phyloP scores from a whole-genome alignment of 2,113 vertebrate genomes.

The Empidonax alnorum region DNA sequence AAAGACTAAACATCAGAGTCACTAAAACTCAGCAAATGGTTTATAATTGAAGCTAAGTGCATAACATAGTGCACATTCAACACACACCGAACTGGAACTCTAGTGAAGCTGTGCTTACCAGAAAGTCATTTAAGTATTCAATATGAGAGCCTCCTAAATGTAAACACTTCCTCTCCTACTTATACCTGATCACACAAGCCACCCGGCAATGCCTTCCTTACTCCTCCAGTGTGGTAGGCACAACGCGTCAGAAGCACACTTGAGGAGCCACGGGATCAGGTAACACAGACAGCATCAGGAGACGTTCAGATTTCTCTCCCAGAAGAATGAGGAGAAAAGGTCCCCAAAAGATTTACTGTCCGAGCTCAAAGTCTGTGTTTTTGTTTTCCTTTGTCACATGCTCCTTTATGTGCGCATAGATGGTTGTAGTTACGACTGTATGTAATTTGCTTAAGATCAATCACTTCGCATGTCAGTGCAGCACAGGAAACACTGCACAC shows the following conservation, averaged over 20 bases:
- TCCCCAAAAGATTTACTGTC: neutral
- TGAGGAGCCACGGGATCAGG: neutral
- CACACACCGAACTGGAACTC: neutral
- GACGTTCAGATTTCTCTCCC: neutral
- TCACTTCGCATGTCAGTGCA: neutral
- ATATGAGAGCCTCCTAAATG: neutral
- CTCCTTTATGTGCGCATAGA: neutral
- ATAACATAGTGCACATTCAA: neutral
- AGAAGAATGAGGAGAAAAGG: neutral
- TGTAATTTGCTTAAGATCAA: neutral
- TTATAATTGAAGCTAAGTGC: neutral
- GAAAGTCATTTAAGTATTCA: neutral
- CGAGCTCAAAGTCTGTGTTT: neutral
- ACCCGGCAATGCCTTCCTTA: neutral
- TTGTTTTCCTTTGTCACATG: neutral
- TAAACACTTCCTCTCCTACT: neutral
- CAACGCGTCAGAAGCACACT: rapidly evolving
- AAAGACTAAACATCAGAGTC: constrained; percentile 45
- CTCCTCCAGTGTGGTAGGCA: rapidly evolving
- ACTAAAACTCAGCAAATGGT: constrained; percentile 2
- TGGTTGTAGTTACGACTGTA: neutral
- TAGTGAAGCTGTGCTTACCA: neutral
- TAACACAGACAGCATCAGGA: rapidly evolving
- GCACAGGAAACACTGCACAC: neutral
- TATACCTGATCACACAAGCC: neutral